A percentile compares a stretch with the other conserved stretches of the same genome.
Conservation (phyloP, 2,888 invertebrate species). For the Lucinisca nassula region DNA sequence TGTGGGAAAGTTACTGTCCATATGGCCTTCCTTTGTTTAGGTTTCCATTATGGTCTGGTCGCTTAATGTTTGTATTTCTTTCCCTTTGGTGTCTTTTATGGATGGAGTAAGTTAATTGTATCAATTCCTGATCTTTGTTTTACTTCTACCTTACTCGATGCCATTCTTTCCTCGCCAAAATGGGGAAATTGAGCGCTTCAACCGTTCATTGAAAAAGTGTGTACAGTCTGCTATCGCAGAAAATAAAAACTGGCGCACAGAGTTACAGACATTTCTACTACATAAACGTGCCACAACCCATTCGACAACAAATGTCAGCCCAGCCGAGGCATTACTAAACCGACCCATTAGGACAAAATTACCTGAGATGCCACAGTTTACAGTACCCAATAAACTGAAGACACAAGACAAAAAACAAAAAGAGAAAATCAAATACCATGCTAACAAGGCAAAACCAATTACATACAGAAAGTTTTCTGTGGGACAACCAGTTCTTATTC, state of each 20-base stretch:
- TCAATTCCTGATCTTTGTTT: too few relatives aligned
- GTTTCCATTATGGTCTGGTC: too few relatives aligned
- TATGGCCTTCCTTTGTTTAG: too few relatives aligned
- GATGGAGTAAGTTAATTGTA: too few relatives aligned
- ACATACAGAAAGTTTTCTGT: background rate
- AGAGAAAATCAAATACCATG: conserved; percentile 13
- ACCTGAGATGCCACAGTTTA: conserved; percentile 1
- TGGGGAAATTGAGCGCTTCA: conserved; percentile 56
- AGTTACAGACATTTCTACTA: conserved; percentile 16
- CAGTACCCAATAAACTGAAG: background rate
- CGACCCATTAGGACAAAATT: conserved; percentile 6
- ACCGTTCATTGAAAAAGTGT: conserved; percentile 38
- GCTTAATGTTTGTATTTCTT: too few relatives aligned
- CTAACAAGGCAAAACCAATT: background rate
- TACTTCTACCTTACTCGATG: too few relatives aligned
- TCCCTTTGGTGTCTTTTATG: too few relatives aligned
- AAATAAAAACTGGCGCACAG: conserved; percentile 42
- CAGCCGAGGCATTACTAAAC: conserved; percentile 18
- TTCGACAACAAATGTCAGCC: background rate
- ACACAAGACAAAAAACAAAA: background rate
- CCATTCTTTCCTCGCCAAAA: conserved; percentile 56
- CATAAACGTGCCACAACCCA: conserved; percentile 19
- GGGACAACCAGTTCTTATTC: conserved; percentile 18
- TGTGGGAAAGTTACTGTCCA: too few relatives aligned
- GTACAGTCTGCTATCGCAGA: conserved; percentile 28